Percentiles rank a stretch among this genome's conserved stretches.
Conservation (phyloP, 2,797 vertebrate genomes). For the Myotis myotis region DNA sequence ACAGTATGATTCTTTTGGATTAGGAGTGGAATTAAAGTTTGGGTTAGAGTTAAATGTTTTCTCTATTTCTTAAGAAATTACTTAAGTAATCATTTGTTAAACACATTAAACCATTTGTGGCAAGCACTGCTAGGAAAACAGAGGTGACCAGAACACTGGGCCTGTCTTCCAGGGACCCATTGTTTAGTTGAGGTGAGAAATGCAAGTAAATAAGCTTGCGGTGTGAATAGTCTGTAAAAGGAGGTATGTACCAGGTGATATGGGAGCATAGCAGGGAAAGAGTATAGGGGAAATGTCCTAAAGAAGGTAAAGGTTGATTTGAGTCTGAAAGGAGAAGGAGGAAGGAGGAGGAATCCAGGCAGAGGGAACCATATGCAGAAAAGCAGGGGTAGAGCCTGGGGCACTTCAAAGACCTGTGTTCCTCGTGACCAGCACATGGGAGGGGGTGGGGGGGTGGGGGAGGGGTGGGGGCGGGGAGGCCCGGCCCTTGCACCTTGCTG, state of each 20-base stretch:
- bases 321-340: neutral
- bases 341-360: neutral
- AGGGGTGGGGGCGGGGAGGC: too few relatives aligned
- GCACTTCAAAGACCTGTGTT: neutral
- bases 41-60: neutral
- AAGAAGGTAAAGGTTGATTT: neutral
- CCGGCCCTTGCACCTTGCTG: accelerated
- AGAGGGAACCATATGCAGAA: neutral
- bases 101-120: neutral
- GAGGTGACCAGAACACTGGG: accelerated
- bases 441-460: accelerated
- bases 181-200: neutral
- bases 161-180: too few relatives aligned
- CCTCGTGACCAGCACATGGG: accelerated
- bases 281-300: neutral
- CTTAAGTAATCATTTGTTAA: neutral
- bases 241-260: too few relatives aligned
- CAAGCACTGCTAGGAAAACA: neutral
- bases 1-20: neutral
- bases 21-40: neutral
- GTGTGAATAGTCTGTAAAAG: neutral
- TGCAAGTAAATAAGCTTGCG: neutral
- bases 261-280: neutral
- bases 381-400: neutral
- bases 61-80: neutral